Evolutionary conservation across 2,888 invertebrate species (phyloP), one percentile per base, ranked within the genome.

Genomic region (Colostygia pectinataria): DNA sequence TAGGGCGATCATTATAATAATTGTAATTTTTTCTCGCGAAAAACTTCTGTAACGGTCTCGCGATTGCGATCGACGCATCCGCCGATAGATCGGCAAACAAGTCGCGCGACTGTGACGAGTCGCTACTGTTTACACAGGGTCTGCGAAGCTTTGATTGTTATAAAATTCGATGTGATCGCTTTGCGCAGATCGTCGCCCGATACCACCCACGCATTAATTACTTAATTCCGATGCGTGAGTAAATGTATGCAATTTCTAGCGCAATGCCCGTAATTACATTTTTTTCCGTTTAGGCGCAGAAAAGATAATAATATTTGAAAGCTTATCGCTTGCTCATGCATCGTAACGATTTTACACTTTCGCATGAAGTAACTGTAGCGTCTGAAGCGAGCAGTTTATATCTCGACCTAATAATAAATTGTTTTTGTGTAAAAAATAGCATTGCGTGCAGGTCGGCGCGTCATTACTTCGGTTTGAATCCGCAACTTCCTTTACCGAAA

Each of bases 1-100:
- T 83, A 78, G 87, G 87, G 80, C 80, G 77, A 79, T 79, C 77
- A 86, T 86, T 86, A 87, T 81, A 77, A 83, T 87, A 89, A 88
- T 86, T 85, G 78, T 84, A 69, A n/a, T 62, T 71, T 75, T 82
- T 83, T 83, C 77, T 77, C 76, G 78, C 78, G 80, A 80, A 85
- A 84, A 88, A 82, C 74, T 80, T 80, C 77, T 76, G 80, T 80
- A 84, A 84, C 87, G 83, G 86, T 82, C 76, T 37, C 66, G 66
- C 71, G 88, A 86, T 86, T 74, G 74, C 77, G 77, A 87, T 89
- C 84, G 59, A 80, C 78, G 75, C 86, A 80, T 81, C 83, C 83
- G 83, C 80, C 83, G 87, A 88, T 88, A 83, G 75, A 83, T 88
- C 88, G 83, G 83, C 82, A 77, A 83, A 83, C 80, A 74, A 81